Evolutionary conservation across 1,140 invertebrate species (phyloP).

Genomic region (Druon quercuslanigerum): DNA sequence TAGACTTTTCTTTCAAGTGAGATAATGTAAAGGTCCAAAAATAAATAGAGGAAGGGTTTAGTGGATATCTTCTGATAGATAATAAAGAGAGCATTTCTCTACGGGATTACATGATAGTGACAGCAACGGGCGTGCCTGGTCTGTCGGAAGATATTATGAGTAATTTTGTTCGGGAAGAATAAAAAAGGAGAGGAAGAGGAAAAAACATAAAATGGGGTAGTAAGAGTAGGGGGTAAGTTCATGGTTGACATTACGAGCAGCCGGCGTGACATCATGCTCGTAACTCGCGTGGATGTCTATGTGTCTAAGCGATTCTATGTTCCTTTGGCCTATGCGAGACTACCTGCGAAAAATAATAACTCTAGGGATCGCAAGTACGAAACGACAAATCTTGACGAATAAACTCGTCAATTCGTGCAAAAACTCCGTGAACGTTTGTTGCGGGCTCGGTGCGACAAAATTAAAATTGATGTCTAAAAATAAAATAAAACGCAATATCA

Average conservation of each 20-base stretch:
- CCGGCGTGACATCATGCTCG: conserved; percentile 54
- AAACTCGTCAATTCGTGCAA: too few species aligned
- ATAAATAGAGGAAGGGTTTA: not conserved
- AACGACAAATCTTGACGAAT: not conserved
- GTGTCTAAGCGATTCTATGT: conserved; percentile 40
- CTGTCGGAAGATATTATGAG: conserved; percentile 62
- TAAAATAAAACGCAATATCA: too few species aligned
- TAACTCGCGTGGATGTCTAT: conserved; percentile 51
- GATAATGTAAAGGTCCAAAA: not conserved
- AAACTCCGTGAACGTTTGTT: too few species aligned
- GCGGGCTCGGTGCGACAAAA: too few species aligned
- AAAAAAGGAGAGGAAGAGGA: not conserved
- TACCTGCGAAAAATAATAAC: not conserved
- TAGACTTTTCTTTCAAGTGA: too few species aligned
- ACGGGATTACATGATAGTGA: conserved; percentile 45
- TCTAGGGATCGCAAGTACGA: not conserved
- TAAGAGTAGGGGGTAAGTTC: conserved; percentile 39
- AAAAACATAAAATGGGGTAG: conserved; percentile 23
- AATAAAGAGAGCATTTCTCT: conserved; percentile 65
- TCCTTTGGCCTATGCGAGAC: conserved; percentile 44
- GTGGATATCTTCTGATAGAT: conserved; percentile 65
- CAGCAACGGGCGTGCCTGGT: conserved; percentile 46
- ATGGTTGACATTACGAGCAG: conserved; percentile 56
- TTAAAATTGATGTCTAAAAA: too few species aligned
- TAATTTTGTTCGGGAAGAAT: conserved; percentile 54